A percentile compares a stretch with the other conserved stretches of the same genome.
Conservation (phyloP, 2,888 invertebrate genomes). For the Petrophora chlorosata region DNA sequence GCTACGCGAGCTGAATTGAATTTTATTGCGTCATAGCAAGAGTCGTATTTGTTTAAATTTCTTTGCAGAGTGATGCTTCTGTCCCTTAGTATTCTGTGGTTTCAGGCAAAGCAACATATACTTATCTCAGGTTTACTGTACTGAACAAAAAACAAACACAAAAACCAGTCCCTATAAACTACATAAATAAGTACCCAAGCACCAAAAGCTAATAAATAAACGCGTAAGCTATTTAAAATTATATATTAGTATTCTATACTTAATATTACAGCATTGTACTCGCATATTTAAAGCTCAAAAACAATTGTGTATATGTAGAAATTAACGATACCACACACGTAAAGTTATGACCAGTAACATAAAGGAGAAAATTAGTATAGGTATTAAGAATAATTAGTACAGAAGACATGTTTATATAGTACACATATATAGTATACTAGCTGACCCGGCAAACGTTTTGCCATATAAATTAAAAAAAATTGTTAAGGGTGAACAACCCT, state of each 20-base stretch:
- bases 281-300: conserved; percentile 77
- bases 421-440: too few species aligned
- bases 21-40: too few species aligned
- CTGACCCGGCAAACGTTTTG: too few species aligned
- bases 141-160: too few species aligned
- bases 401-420: not conserved
- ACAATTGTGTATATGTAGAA: conserved; percentile 37
- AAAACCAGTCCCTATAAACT: conserved; percentile 43
- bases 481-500: too few species aligned
- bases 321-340: conserved; percentile 14
- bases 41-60: too few species aligned
- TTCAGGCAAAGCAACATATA: too few species aligned
- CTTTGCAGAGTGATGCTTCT: too few species aligned
- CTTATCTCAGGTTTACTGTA: too few species aligned
- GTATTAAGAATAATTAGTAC: not conserved
- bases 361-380: not conserved
- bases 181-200: conserved; percentile 74
- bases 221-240: conserved; percentile 56
- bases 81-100: too few species aligned
- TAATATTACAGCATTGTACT: conserved; percentile 67
- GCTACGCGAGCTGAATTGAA: too few species aligned
- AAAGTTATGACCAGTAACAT: conserved; percentile 3
- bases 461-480: too few species aligned
- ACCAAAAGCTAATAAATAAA: conserved; percentile 75
- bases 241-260: conserved; percentile 61